Conservation (phyloP, 1,140 invertebrate genomes). For the Pseudomyrmex dendroicus region DNA sequence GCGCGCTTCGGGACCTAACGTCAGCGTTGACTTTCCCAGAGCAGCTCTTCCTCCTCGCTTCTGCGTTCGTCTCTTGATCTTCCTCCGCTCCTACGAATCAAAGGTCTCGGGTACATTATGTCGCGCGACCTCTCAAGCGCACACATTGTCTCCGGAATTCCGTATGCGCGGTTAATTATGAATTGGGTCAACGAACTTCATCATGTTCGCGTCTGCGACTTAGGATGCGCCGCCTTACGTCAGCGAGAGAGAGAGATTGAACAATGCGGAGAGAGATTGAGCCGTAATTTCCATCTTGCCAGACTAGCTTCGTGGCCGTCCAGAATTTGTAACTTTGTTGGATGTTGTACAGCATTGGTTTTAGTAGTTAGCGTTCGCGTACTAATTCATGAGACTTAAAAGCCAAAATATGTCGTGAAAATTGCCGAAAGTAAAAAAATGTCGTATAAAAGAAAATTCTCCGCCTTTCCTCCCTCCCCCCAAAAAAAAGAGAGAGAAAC, state of each 20-base stretch:
- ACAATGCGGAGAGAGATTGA: neutral
- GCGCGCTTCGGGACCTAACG: conserved; percentile 34
- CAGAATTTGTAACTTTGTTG: conserved; percentile 2
- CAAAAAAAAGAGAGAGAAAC: neutral
- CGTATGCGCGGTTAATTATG: conserved; percentile 49
- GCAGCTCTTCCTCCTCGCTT: conserved; percentile 5
- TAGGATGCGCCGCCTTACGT: conserved; percentile 9
- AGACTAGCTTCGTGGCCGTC: neutral
- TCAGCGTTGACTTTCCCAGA: conserved; percentile 62
- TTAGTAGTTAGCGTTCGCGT: neutral
- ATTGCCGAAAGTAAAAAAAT: neutral
- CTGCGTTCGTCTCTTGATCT: conserved; percentile 49
- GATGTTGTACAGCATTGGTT: neutral
- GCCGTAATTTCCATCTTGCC: conserved; percentile 17
- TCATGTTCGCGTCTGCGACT: conserved; percentile 16
- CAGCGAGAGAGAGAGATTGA: conserved; percentile 19
- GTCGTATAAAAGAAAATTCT: no score
- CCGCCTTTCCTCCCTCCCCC: no score
- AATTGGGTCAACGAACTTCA: conserved; percentile 36
- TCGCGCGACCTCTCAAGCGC: conserved; percentile 43
- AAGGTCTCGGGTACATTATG: conserved; percentile 42
- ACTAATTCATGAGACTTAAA: neutral
- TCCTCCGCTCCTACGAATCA: conserved; percentile 31
- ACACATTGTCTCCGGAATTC: conserved; percentile 44
- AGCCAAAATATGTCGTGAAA: neutral